A percentile compares a stretch with the other conserved stretches of the same genome.
phyloP scores from a whole-genome alignment of 2,113 vertebrate species.

The Bungarus multicinctus region DNA sequence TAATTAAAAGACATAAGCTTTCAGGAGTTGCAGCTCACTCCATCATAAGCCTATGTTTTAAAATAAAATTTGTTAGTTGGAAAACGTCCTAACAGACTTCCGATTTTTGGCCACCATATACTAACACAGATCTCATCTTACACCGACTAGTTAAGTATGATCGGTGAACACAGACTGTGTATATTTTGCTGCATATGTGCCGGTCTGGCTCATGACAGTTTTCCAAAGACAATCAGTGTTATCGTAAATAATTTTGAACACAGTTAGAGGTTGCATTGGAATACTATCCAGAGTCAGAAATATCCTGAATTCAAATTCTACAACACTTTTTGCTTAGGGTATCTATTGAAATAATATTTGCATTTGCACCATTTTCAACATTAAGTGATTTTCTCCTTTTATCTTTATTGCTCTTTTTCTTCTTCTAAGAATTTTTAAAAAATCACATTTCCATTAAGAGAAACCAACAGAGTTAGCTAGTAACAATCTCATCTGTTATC shows the following conservation, averaged over 20 bases:
- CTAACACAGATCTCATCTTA: too few relatives aligned
- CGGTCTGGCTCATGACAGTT: not conserved
- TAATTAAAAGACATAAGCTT: too few relatives aligned
- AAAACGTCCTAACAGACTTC: too few relatives aligned
- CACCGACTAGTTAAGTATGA: too few relatives aligned
- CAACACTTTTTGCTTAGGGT: not conserved
- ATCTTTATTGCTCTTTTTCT: not conserved
- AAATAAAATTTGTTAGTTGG: too few relatives aligned
- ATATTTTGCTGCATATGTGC: not conserved
- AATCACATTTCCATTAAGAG: not conserved
- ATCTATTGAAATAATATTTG: not conserved
- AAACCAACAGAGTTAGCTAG: not conserved
- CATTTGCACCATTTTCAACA: not conserved
- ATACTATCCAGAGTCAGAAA: not conserved
- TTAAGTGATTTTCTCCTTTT: not conserved
- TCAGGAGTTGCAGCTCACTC: too few relatives aligned
- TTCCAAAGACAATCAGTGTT: not conserved
- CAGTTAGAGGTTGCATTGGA: not conserved
- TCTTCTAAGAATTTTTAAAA: not conserved
- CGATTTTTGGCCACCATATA: too few relatives aligned
- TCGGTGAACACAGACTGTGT: not conserved
- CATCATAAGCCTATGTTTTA: too few relatives aligned
- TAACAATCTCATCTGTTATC: not conserved
- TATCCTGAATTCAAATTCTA: not conserved
- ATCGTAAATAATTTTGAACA: not conserved